Conservation (phyloP, 2,888 invertebrate species). For the Lithosia quadra region DNA sequence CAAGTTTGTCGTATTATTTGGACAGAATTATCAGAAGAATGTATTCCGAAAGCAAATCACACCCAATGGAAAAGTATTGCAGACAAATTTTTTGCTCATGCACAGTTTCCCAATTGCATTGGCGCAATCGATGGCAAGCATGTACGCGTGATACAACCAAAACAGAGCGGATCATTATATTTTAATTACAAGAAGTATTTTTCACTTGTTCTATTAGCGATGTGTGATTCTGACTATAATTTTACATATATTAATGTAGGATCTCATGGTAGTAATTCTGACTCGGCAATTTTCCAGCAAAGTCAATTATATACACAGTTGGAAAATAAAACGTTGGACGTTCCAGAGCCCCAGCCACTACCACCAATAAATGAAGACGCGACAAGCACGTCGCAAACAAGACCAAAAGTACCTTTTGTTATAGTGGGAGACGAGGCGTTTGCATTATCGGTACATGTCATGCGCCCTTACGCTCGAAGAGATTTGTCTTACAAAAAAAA, state of each 20-base stretch:
- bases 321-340: constrained; percentile 18
- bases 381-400: constrained; percentile 15
- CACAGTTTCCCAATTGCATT: constrained; percentile 33
- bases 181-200: constrained; percentile 29
- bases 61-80: constrained; percentile 14
- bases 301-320: constrained; percentile 18
- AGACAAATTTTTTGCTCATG: constrained; percentile 10
- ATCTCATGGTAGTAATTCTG: constrained; percentile 28
- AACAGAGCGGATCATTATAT: constrained; percentile 28
- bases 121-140: constrained; percentile 36
- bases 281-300: constrained; percentile 20
- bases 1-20: constrained; percentile 29
- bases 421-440: constrained; percentile 49
- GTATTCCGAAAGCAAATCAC: constrained; percentile 22
- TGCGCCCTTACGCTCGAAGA: constrained; percentile 17
- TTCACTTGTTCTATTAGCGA: not conserved
- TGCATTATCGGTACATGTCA: constrained; percentile 40
- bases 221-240: constrained; percentile 30
- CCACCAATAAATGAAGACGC: constrained; percentile 14
- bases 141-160: constrained; percentile 22
- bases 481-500: constrained; percentile 8
- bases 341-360: constrained; percentile 18
- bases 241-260: constrained; percentile 35
- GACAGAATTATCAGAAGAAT: constrained; percentile 18
- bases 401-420: constrained; percentile 27